Conservation (phyloP, 2,888 invertebrate species). For the Andrena marginata region DNA sequence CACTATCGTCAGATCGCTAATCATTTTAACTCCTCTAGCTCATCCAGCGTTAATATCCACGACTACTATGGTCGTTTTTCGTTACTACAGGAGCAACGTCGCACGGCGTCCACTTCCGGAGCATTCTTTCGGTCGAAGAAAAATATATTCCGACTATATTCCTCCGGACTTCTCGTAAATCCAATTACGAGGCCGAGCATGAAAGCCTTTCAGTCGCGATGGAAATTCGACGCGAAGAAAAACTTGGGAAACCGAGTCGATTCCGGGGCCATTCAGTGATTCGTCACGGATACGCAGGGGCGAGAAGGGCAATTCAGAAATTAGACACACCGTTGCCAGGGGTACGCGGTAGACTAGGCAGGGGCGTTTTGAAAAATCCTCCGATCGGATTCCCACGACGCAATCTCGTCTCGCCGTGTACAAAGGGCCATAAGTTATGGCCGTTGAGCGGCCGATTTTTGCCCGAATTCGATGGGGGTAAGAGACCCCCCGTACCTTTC, state of each 20-base stretch:
- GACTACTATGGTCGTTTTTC: too few relatives aligned
- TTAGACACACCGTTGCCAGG: slow-evolving; percentile 69
- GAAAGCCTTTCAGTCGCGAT: slow-evolving; percentile 19
- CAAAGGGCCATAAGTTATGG: slow-evolving; percentile 67
- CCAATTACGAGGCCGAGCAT: slow-evolving; percentile 42
- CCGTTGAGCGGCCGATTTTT: slow-evolving; percentile 57
- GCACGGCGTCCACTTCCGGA: background rate
- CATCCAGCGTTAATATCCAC: too few relatives aligned
- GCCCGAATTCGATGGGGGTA: slow-evolving; percentile 37
- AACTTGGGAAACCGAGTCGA: slow-evolving; percentile 32
- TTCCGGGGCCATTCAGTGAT: slow-evolving; percentile 61
- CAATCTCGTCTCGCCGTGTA: slow-evolving; percentile 38
- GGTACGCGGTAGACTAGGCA: slow-evolving; percentile 40
- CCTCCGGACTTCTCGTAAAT: slow-evolving; percentile 34
- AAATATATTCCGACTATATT: background rate
- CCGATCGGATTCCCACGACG: slow-evolving; percentile 66
- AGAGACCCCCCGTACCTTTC: slow-evolving; percentile 12
- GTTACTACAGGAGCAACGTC: too few relatives aligned
- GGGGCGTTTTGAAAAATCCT: slow-evolving; percentile 42
- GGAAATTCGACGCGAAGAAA: slow-evolving; percentile 50
- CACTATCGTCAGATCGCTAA: too few relatives aligned
- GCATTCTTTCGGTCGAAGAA: background rate
- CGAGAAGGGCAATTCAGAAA: slow-evolving; percentile 70
- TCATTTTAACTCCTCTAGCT: too few relatives aligned
- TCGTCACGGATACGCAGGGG: slow-evolving; percentile 66